Base-by-base conservation (phyloP, 1,140 invertebrate genomes). In the Nebria ingens region DNA sequence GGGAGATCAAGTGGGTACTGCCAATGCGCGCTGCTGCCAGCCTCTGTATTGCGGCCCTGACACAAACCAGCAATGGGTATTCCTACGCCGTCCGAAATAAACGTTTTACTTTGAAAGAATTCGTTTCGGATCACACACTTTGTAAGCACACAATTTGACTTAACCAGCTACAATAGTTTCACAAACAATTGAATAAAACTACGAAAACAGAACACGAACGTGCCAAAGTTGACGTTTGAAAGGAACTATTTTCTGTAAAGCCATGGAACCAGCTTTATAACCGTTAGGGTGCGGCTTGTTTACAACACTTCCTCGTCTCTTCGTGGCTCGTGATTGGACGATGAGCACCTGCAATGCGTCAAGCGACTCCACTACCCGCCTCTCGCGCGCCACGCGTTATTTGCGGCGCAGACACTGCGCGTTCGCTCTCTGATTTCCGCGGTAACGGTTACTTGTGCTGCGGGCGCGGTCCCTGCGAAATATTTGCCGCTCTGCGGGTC, bases 261-360 rank as follows among this genome's bases (percentile, higher is more conserved):
- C 66, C 59, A 64, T 63, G 67, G 76, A 71, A 67, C 70, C 75
- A 74, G 68, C 76, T 76, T 71, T 74, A 72, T 70, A 68, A 68
- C 68, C 72, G 73, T 64, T 67, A 69, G 79, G 80, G 76, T 76
- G 78, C 78, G 77, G 78, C 76, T 72, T 78, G 77, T 79, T 77
- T 78, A 79, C 77, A 76, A 74, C 76, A 76, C 75, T 67, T 67
- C 63, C 63, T 67, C 64, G 62, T 60, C 60, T 52, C n/a, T 21
- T 68, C 66, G 71, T 64, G 72, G 71, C 65, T 72, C 71, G 69
- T 67, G 79, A 85, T 86, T 85, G 83, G 84, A 77, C 76, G 74
- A 68, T 74, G 77, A 78, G 78, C 80, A 86, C 84, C 84, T 85
- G 84, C 84, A 87, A 86, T 87, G 84, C 84, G 84, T 84, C 84